A percentile compares a stretch with the other conserved stretches of the same genome.
These are phyloP conservation scores for Theocolax elegans DNA, from an alignment of 1,140 invertebrate genomes.

Conservation along the genomic window DNA sequence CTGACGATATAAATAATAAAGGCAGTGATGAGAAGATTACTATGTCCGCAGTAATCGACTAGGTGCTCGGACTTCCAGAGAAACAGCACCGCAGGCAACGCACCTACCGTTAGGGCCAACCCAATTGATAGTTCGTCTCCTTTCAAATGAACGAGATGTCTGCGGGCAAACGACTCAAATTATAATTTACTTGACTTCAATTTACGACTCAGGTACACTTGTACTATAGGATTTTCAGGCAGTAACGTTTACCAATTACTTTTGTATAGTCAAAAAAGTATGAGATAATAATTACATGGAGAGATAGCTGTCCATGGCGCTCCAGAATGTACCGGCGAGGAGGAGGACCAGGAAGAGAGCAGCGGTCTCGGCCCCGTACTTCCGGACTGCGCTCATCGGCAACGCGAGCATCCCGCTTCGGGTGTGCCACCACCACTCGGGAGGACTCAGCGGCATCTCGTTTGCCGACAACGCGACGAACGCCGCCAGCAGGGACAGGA, in stretches of 20 bases:
- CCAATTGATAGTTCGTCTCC: constrained; percentile 74
- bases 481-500: constrained; percentile 73
- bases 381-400: constrained; percentile 78
- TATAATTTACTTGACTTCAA: no score
- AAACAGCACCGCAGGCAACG: constrained; percentile 76
- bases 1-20: constrained; percentile 83
- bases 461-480: constrained; percentile 73
- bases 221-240: no score
- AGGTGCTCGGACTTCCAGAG: constrained; percentile 83
- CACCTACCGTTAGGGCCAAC: constrained; percentile 73
- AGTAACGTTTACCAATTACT: no score
- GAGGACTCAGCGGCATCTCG: constrained; percentile 79
- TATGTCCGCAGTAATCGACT: constrained; percentile 86
- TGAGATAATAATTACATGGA: constrained; percentile 71
- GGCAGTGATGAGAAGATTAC: constrained; percentile 83
- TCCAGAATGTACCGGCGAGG: constrained; percentile 80
- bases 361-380: constrained; percentile 77
- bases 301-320: constrained; percentile 80
- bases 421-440: constrained; percentile 86
- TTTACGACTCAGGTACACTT: no score
- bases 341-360: constrained; percentile 77
- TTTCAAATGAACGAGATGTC: constrained; percentile 72
- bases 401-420: constrained; percentile 78
- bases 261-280: no score
- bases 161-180: constrained; percentile 55